A percentile compares a stretch with the other conserved stretches of the same genome.
Evolutionary conservation across 2,888 invertebrate genomes (phyloP).

Genomic region (Drosophila meridionalis): DNA sequence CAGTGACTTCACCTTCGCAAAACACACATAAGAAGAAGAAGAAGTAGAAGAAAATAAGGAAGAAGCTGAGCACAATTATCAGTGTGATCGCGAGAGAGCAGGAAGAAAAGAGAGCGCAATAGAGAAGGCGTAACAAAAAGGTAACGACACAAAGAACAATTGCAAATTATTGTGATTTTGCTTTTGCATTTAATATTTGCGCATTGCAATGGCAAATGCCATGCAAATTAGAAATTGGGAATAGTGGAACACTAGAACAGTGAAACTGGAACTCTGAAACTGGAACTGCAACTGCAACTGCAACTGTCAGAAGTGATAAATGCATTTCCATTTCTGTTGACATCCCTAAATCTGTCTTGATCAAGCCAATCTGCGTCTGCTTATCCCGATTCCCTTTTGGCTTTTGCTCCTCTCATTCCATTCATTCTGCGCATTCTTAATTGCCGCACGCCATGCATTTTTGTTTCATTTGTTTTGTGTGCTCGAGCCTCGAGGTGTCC

Average conservation of each 20-base stretch:
- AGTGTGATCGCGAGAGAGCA: slow-evolving; percentile 28
- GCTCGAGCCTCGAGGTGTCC: background rate
- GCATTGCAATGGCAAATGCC: slow-evolving; percentile 12
- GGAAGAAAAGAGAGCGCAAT: background rate
- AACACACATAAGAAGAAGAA: slow-evolving; percentile 18
- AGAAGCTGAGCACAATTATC: slow-evolving; percentile 23
- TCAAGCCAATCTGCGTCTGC: background rate
- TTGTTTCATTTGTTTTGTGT: slow-evolving; percentile 46
- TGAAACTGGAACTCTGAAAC: slow-evolving; percentile 2
- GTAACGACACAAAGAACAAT: slow-evolving; percentile 44
- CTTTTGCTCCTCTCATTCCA: background rate
- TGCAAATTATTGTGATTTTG: slow-evolving; percentile 25
- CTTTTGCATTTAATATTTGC: background rate
- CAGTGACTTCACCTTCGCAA: slow-evolving; percentile 55
- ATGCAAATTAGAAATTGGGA: slow-evolving; percentile 25
- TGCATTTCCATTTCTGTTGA: slow-evolving; percentile 8
- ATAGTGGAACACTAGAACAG: slow-evolving; percentile 8
- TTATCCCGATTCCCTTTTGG: slow-evolving; percentile 4
- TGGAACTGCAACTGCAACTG: slow-evolving; percentile 3
- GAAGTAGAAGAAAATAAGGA: slow-evolving; percentile 2
- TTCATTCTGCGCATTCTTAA: slow-evolving; percentile 10
- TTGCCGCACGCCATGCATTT: slow-evolving; percentile 21
- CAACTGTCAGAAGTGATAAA: slow-evolving; percentile 5
- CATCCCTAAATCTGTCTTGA: slow-evolving; percentile 5
- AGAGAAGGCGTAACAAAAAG: slow-evolving; percentile 21